Evolutionary conservation across 2,888 invertebrate species (phyloP), one percentile per base, ranked within the genome.

Genomic region (Bhutanitis thaidina): DNA sequence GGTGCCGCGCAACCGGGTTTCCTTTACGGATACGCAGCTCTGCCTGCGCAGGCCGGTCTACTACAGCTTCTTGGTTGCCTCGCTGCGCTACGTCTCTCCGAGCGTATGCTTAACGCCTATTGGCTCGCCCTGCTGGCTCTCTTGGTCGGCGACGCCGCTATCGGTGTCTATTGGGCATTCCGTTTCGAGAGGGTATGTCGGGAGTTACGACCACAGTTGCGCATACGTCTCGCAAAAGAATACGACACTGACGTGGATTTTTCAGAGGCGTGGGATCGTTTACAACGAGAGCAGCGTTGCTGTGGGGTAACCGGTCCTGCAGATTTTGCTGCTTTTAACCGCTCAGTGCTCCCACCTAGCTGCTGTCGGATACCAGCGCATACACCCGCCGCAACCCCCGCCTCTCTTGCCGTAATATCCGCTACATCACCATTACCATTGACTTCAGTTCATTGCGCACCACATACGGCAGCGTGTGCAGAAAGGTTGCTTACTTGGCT

Each of bases 141-240:
- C 44, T 91, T 96, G 48, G 93, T 95, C 68, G 96, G 96, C 53
- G 96, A 96, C 91, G 93, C 94, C 12, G 92, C 96, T 44, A 92
- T 96, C 58, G 96, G 96, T 40, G 93, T 96, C 51, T 94, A 95
- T 67, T 96, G 96, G 96, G 93, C 96, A 57, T 95, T 95, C 79
- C 91, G 94, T 34, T 94, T 94, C 75, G 94, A 94, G 70, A 91
- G 91, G 53, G 93, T 96, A 64, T 93, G 94, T 67, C 92, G 93
- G 59, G 94, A 94, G 63, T 87, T 96, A 46, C 91, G 93, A 61
- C 94, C 94, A 9, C 91, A 92, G 54, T 82, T 95, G 43, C 91
- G 91, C 57, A 82, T 91, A 45, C 86, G 92, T 36, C 84, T 91
- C 50, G 85, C 92, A 60, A 91, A 91, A 59, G 94, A 95, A 61